These are phyloP conservation scores for Bubo scandiacus DNA, from an alignment of 2,113 vertebrate species.

Conservation along the genomic window DNA sequence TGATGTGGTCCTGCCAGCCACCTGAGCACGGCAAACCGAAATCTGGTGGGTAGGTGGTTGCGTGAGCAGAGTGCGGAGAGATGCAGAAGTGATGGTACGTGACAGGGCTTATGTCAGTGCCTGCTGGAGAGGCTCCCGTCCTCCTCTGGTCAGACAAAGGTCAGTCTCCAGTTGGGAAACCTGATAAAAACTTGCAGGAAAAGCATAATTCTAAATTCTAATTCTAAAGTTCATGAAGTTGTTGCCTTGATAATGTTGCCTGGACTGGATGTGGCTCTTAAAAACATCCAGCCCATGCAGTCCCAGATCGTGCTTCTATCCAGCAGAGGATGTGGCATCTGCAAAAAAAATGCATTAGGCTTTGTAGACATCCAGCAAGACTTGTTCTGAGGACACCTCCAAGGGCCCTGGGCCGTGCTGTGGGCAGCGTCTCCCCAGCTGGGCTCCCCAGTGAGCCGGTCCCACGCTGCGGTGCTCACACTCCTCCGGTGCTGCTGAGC, in stretches of 20 bases:
- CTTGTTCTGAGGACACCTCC: not conserved
- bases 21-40: rapidly evolving
- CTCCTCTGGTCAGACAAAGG: not conserved
- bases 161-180: not conserved
- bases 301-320: not conserved
- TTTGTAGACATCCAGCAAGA: not conserved
- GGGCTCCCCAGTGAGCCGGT: rapidly evolving
- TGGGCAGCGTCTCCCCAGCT: not conserved
- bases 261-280: not conserved
- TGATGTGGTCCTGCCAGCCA: not conserved
- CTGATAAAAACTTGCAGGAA: not conserved
- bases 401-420: rapidly evolving
- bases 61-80: rapidly evolving
- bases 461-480: rapidly evolving
- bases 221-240: not conserved
- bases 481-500: rapidly evolving
- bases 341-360: too few species aligned
- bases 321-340: too few species aligned
- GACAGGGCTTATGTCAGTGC: not conserved
- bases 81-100: rapidly evolving
- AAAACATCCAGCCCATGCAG: rapidly evolving
- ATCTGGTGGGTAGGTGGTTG: not conserved
- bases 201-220: not conserved
- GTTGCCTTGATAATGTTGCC: not conserved
- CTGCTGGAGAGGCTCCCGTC: not conserved